Percentiles rank a stretch among this genome's conserved stretches.
Evolutionary conservation across 2,113 vertebrate genomes (phyloP).

Genomic region (Ciconia boyciana): DNA sequence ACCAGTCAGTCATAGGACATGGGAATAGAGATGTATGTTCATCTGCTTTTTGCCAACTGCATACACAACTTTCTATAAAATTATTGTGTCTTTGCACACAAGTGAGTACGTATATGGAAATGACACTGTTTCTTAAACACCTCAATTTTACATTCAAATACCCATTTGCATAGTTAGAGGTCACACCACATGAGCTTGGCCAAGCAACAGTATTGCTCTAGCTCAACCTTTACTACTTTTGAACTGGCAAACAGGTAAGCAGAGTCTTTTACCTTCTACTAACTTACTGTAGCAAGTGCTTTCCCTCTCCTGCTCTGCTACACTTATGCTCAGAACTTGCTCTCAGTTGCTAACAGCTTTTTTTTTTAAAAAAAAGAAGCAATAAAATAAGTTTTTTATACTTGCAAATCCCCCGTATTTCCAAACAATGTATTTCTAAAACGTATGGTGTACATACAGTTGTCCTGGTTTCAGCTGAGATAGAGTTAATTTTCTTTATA

Average conservation of each 20-base stretch:
- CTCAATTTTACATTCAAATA: neutral
- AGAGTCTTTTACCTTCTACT: neutral
- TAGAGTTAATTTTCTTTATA: no score
- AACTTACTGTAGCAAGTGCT: neutral
- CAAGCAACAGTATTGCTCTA: neutral
- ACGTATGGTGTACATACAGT: neutral
- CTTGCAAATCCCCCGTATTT: neutral
- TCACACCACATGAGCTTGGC: neutral
- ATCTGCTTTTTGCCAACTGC: neutral
- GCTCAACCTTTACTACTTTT: neutral
- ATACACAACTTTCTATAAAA: neutral
- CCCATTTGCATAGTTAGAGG: neutral
- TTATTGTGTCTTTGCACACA: neutral
- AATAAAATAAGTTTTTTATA: neutral
- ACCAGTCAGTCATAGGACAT: neutral
- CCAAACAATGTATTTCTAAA: neutral
- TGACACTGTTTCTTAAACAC: neutral
- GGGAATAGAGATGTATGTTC: neutral
- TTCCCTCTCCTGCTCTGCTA: neutral
- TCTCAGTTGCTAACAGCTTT: neutral
- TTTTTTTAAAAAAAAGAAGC: neutral
- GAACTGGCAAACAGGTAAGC: neutral
- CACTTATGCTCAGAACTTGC: neutral
- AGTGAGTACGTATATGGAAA: neutral
- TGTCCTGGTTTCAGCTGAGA: no score